A percentile compares a stretch with the other conserved stretches of the same genome.
These are phyloP conservation scores for Odontamblyopus rebecca DNA, from an alignment of 2,797 vertebrate genomes.

Conservation along the genomic window DNA sequence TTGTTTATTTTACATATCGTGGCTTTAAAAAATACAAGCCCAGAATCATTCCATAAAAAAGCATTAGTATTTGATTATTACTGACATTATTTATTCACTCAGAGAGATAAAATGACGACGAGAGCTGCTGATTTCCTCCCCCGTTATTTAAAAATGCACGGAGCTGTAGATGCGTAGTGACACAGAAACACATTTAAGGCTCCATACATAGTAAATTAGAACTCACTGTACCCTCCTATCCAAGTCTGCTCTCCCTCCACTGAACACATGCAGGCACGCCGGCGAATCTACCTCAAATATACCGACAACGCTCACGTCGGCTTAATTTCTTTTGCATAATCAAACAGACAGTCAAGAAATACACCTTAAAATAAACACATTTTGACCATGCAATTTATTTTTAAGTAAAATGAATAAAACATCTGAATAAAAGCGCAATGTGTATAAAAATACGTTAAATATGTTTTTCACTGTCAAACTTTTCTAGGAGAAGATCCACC, in stretches of 20 bases:
- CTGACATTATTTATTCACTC: not conserved
- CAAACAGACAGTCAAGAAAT: slow-evolving; percentile 42
- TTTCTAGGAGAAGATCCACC: too few relatives aligned
- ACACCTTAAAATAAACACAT: slow-evolving; percentile 49
- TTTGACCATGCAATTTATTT: slow-evolving; percentile 68
- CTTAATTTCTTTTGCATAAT: slow-evolving; percentile 34
- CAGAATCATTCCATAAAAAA: too few relatives aligned
- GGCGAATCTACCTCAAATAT: slow-evolving; percentile 14
- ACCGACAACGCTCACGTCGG: slow-evolving; percentile 8
- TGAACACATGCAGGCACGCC: slow-evolving; percentile 14
- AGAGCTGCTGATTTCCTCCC: not conserved
- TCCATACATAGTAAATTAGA: slow-evolving; percentile 3
- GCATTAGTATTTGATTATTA: not conserved
- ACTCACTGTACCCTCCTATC: slow-evolving; percentile 2
- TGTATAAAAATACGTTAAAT: slow-evolving; percentile 58
- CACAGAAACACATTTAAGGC: slow-evolving; percentile 21
- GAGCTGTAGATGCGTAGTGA: slow-evolving; percentile 17
- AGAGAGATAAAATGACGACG: not conserved
- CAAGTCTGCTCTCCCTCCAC: slow-evolving; percentile 2
- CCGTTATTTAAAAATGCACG: slow-evolving; percentile 16
- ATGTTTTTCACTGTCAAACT: not conserved
- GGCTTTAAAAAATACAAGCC: too few relatives aligned
- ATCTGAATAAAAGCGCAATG: slow-evolving; percentile 67
- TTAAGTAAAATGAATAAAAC: slow-evolving; percentile 66
- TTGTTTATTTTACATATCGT: too few relatives aligned